Evolutionary conservation across 1,140 invertebrate species (phyloP).

Genomic region (Lasaia peninsularis): DNA sequence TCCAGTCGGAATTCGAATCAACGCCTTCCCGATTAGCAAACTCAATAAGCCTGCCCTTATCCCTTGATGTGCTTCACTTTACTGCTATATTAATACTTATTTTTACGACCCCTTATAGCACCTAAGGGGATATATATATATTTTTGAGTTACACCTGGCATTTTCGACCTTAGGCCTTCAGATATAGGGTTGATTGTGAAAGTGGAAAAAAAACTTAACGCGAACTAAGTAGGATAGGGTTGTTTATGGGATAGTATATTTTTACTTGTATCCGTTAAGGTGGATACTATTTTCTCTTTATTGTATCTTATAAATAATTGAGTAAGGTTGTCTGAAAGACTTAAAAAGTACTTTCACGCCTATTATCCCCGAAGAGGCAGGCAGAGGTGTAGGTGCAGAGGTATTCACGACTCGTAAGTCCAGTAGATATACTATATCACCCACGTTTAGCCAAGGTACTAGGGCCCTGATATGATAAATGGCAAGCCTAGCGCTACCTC

Average conservation of each 20-base stretch:
- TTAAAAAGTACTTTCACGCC: neutral
- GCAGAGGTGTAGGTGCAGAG: too few species aligned
- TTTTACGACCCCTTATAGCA: conserved; percentile 7
- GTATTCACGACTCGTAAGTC: too few species aligned
- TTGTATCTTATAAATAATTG: conserved; percentile 10
- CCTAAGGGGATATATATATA: conserved; percentile 9
- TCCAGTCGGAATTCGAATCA: neutral
- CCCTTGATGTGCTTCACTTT: too few species aligned
- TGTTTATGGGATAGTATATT: conserved; percentile 16
- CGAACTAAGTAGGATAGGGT: conserved; percentile 2
- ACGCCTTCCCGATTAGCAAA: conserved; percentile 7
- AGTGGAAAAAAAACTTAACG: neutral
- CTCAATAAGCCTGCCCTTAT: neutral
- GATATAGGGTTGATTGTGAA: neutral
- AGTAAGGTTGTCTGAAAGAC: neutral
- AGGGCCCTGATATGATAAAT: too few species aligned
- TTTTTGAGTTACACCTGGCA: neutral
- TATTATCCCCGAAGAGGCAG: too few species aligned
- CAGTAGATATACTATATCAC: too few species aligned
- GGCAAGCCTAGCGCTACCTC: too few species aligned
- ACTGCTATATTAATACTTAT: conserved; percentile 11
- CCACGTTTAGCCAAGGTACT: too few species aligned
- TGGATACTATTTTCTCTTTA: neutral
- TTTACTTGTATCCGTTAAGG: conserved; percentile 1
- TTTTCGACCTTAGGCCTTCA: neutral